Evolutionary conservation across 2,797 vertebrate genomes (phyloP), one percentile per base, ranked within the genome.

Genomic region (Brachymystax lenok): DNA sequence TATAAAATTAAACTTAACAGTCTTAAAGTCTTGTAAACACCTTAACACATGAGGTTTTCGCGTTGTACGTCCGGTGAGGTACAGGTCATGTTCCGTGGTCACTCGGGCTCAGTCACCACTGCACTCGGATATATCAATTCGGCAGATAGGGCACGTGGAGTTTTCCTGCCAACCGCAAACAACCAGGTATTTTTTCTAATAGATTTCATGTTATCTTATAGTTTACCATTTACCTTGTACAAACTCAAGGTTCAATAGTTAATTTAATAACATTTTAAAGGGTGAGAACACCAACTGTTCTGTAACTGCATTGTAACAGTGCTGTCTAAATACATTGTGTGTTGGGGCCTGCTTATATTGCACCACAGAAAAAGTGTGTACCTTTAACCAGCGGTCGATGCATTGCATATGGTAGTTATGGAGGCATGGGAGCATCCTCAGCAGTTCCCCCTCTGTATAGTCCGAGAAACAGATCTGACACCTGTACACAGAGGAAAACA

Each of bases 381-480:
- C 95, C 93, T 94, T 94, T 3, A 95, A 75, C 95, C 95, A 95
- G 1, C 84, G 89, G 87, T 95, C 95, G 2, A 95, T 95, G 24
- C 95, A 95, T 8, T 86, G 83, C 1, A 92, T 87, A 4, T 95
- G 95, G 88, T 95, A 95, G 91, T 93, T 93, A 80, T 95, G 94
- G 85, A 95, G 93, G 88, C 95, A 95, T 0, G 94, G 89, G 77
- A 95, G 71, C 59, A 95, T 94, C 88, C 95, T 86, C 56, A 95
- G 87, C 81, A 91, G 88, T 59, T 95, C 95, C 0, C 91, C 90
- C 0, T 90, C 78, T 0, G 66, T 30, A 81, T 95, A 95, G 78
- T 94, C 88, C 19, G 89, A 92, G 86, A 89, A 94, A 86, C 95
- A 95, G 86, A 95, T 95, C 80, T 94, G 94, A 84, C 95, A 95